Evolutionary conservation across 2,888 invertebrate species (phyloP), one percentile per base, ranked within the genome.

Genomic region (Terebella lapidaria): DNA sequence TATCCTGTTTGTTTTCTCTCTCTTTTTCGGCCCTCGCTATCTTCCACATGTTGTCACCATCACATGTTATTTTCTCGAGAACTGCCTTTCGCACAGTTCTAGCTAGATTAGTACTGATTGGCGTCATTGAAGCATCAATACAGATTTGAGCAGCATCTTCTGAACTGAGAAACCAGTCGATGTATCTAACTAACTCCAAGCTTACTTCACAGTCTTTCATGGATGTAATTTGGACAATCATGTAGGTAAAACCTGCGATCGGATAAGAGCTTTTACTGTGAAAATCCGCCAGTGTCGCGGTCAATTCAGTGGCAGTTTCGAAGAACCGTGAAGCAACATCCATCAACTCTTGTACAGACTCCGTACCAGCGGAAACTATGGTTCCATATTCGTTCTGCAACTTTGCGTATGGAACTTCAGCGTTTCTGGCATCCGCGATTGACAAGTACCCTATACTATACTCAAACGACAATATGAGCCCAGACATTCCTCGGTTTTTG

Each of bases 181-280:
- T 42, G 26, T 62, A 62, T 2, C 62, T 56, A 5, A 57, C 26
- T 22, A 78, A 61, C 59, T 78, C 78, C 22, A 63, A 64, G 15
- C 71, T 70, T 1, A 69, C 57, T 3, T 63, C 61, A 59, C 78
- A 78, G 52, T 71, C 58, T 5, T 20, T 46, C 62, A 67, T 70
- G 20, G 53, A 27, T 15, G 15, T 29, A 54, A 61, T 60, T 25
- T 67, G 64, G 1, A 74, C 60, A 29, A 76, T 69, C 54, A 78
- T 67, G 62, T 74, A 74, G 1, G 76, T 75, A 57, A 69, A 76
- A 3, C 71, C 67, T 3, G 74, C 70, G 1, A 78, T 69, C 0
- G 77, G 77, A 49, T 74, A 75, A 2, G 70, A 28, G 0, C 60
- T 35, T 20, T 18, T n/a, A 18, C 28, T 28, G 45, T 45, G 35